Evolutionary conservation across 2,113 vertebrate genomes (phyloP), one percentile per base, ranked within the genome.

Genomic region (rat (Rattus norvegicus)): DNA sequence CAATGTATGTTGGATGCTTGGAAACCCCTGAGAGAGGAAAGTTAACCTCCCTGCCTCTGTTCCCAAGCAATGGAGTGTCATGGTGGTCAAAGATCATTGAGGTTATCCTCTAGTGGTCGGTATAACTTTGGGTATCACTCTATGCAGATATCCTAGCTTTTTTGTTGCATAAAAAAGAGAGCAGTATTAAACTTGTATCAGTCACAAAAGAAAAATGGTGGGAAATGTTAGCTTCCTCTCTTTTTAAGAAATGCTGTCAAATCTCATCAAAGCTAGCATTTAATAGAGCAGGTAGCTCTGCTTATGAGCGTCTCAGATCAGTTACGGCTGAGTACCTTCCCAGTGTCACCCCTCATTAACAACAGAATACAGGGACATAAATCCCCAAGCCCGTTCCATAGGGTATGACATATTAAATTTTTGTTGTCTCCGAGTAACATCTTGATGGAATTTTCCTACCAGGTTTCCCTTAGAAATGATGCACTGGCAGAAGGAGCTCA

Each of bases 381-480:
- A 91, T 93, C 86, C 83, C 86, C 67, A 93, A 70, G 75, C 69
- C 91, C 69, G 87, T 91, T 96, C 69, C 16, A 33, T 11, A 70
- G 69, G 96, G 63, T 43, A 75, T 93, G 63, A 94, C 94, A 77
- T 92, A 95, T 56, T 96, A 83, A 67, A 79, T 94, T 93, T 95
- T 92, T 88, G 84, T 91, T 77, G 79, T 79, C 73, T 70, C 2
- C 33, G 61, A 59, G 36, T 84, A 93, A 83, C 59, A 88, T 47
- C 89, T 94, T 86, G 20, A 63, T 88, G 43, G 26, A 80, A 90
- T 92, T 94, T 96, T 96, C n/a, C 73, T 83, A 93, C 52, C 17
- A 36, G 17, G 47, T 93, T 96, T 96, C 73, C 91, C n/a, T 43
- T 80, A 80, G 90, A 88, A 90, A 91, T 95, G 73, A 88, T 0